Evolutionary conservation across 1,140 invertebrate genomes (phyloP).

Genomic region (Pseudomyrmex concolor): DNA sequence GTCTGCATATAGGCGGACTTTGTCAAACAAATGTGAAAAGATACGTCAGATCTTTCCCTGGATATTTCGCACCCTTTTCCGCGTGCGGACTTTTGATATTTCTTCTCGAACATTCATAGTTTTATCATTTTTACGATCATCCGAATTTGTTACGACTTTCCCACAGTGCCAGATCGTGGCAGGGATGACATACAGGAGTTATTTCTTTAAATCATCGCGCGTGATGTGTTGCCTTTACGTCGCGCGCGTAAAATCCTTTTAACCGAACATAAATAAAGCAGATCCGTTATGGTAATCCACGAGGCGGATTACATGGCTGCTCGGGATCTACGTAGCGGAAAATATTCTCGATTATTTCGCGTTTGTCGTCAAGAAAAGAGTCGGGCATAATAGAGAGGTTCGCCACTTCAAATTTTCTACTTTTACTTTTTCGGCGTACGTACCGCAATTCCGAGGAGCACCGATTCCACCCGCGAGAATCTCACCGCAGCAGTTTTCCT

Average conservation of each 20-base stretch:
- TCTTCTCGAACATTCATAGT: background rate
- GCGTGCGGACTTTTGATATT: background rate
- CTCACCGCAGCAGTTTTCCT: constrained; percentile 2
- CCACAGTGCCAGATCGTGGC: background rate
- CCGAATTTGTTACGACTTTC: background rate
- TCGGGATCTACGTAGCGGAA: constrained; percentile 5
- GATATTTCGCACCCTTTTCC: constrained; percentile 57
- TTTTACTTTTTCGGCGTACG: background rate
- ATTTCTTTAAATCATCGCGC: constrained; percentile 70
- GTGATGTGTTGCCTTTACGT: constrained; percentile 5
- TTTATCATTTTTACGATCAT: too few species aligned
- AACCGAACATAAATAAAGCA: constrained; percentile 75
- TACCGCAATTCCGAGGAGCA: constrained; percentile 57
- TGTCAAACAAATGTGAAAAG: constrained; percentile 54
- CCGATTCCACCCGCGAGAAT: constrained; percentile 20
- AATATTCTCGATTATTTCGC: constrained; percentile 48
- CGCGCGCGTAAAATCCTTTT: constrained; percentile 75
- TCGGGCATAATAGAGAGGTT: constrained; percentile 30
- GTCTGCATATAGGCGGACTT: constrained; percentile 31
- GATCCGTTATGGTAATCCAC: constrained; percentile 65
- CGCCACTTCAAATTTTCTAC: constrained; percentile 53
- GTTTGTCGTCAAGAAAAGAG: constrained; percentile 37
- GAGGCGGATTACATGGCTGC: constrained; percentile 48
- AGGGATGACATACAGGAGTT: constrained; percentile 59
- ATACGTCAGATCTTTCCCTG: constrained; percentile 38